Evolutionary conservation across 2,797 vertebrate species (phyloP).

Genomic region (Gastrophryne carolinensis): DNA sequence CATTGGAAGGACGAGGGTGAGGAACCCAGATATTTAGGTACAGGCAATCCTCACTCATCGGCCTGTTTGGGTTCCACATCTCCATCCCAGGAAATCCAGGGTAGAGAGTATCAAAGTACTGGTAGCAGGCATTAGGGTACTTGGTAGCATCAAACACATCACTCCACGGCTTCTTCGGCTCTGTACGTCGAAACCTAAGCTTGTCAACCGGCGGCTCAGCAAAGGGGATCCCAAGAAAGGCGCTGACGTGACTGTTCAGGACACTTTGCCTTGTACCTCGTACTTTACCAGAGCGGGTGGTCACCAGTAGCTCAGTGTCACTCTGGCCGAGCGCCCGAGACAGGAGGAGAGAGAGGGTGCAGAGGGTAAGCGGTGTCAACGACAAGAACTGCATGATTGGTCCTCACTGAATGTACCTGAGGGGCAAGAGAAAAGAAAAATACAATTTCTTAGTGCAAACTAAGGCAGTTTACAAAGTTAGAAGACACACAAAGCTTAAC

Average conservation of each 20-base stretch:
- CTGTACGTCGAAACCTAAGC: constrained; percentile 78
- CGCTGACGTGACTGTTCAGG: constrained; percentile 70
- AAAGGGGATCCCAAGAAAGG: constrained; percentile 88
- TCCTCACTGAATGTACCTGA: constrained; percentile 30
- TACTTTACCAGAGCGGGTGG: constrained; percentile 72
- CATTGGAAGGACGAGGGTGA: constrained; percentile 70
- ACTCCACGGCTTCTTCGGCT: constrained; percentile 76
- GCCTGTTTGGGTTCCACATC: constrained; percentile 94
- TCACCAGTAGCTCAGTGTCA: constrained; percentile 70
- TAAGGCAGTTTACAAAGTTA: not conserved
- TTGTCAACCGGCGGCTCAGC: constrained; percentile 81
- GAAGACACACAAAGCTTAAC: not conserved
- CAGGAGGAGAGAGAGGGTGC: constrained; percentile 44
- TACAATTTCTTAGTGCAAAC: not conserved
- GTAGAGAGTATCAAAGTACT: constrained; percentile 79
- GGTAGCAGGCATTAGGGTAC: constrained; percentile 82
- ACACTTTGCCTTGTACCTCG: constrained; percentile 70
- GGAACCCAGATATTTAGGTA: constrained; percentile 91
- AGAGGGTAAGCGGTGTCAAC: constrained; percentile 55
- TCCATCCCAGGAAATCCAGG: constrained; percentile 85
- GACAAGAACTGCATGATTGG: constrained; percentile 26
- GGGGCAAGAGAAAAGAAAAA: not conserved
- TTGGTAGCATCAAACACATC: constrained; percentile 70
- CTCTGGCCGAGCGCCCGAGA: constrained; percentile 57
- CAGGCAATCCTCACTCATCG: constrained; percentile 89